Conservation (phyloP, 2,888 invertebrate genomes). For the Tiphia femorata region DNA sequence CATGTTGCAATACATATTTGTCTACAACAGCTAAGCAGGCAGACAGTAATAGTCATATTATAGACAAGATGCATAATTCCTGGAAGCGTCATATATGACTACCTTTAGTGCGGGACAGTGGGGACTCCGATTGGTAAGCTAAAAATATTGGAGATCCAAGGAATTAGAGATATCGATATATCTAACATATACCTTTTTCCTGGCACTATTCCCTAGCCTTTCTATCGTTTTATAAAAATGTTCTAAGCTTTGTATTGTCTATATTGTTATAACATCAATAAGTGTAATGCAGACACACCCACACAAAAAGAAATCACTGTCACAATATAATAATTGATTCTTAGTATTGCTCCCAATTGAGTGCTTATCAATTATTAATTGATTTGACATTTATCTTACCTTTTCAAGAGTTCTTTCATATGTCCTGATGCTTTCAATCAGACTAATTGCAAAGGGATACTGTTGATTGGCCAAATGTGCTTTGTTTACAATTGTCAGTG, state of each 20-base stretch:
- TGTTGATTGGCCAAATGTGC: slow-evolving; percentile 99
- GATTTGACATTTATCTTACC: slow-evolving; percentile 72
- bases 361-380: not conserved
- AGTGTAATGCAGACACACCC: slow-evolving; percentile 21
- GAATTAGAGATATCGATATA: slow-evolving; percentile 56
- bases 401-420: slow-evolving; percentile 98
- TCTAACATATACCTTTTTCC: slow-evolving; percentile 35
- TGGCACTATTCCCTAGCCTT: slow-evolving; percentile 44
- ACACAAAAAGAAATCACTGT: slow-evolving; percentile 21
- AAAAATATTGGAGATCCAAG: slow-evolving; percentile 62
- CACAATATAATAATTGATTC: slow-evolving; percentile 1
- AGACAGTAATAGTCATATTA: slow-evolving; percentile 65
- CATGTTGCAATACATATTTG: slow-evolving; percentile 35
- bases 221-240: slow-evolving; percentile 29
- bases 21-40: slow-evolving; percentile 74
- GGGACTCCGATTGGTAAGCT: slow-evolving; percentile 67
- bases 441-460: slow-evolving; percentile 98
- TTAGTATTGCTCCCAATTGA: slow-evolving; percentile 1
- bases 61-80: slow-evolving; percentile 55
- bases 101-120: slow-evolving; percentile 65
- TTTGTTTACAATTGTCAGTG: slow-evolving; percentile 97
- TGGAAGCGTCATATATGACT: slow-evolving; percentile 55
- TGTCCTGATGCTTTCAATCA: slow-evolving; percentile 96
- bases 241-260: slow-evolving; percentile 18
- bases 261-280: slow-evolving; percentile 18